Evolutionary conservation across 2,888 invertebrate genomes (phyloP), one percentile per base, ranked within the genome.

Genomic region (Acanthosoma haemorrhoidale): DNA sequence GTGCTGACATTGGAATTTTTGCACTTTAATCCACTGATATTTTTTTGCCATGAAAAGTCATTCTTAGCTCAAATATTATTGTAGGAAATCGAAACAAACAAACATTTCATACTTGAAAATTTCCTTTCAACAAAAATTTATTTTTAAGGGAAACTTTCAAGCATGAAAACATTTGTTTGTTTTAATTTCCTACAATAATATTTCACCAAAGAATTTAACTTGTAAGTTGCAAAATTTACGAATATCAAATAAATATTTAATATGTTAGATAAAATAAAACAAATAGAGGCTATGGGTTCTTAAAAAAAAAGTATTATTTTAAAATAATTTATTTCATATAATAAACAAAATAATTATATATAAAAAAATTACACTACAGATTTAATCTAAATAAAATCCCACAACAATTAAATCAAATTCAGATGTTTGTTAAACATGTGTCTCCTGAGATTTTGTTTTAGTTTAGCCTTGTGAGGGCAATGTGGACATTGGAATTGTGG

Each of bases 1-100:
- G 63, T 79, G 78, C 0, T 80, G 80, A 74, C 80, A 80, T 63
- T 78, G 77, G 73, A 80, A 80, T 57, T 79, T 76, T 0, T 80
- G 80, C 61, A 76, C 73, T 70, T 79, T 78, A 5, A 80, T 80
- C 71, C 81, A 81, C 71, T 73, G 76, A 39, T 77, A 77, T 2
- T 76, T 76, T 31, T 77, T 70, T 63, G 80, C 79, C 5, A 31
- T 43, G 3, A 13, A 13, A 63, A 70, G 39, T 15, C 38, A 15
- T 15, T 25, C 5, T 58, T n/a, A 9, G 4, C 16, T n/a, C 16
- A 18, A 16, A 21, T 68, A 68, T 11, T 34, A 36, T 38, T 36
- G 32, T 6, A 11, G 39, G 38, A 57, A 68, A 25, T 21, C 34
- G 1, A 16, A 9, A 36, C 68, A 68, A 16, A n/a, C 32, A 18